phyloP scores from a whole-genome alignment of 1,140 invertebrate genomes.

The Trichonephila clavipes region DNA sequence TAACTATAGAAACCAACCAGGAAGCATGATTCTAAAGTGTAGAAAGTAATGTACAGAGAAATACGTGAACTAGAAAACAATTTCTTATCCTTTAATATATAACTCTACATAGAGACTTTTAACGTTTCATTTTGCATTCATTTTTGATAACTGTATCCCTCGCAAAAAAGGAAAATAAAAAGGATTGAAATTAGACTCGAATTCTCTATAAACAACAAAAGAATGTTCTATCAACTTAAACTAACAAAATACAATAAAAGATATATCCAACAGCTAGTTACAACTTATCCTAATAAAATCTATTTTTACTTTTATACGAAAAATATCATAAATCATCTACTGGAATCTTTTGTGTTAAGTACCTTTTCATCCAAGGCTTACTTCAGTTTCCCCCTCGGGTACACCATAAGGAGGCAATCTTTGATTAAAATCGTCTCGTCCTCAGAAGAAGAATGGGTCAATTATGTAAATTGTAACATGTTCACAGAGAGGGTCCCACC shows the following conservation, averaged over 20 bases:
- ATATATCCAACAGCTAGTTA: background rate
- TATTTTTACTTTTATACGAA: background rate
- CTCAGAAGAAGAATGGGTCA: slow-evolving; percentile 49
- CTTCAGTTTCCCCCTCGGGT: slow-evolving; percentile 1
- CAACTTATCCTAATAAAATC: slow-evolving; percentile 31
- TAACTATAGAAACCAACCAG: no score
- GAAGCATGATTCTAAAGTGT: no score
- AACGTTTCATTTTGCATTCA: no score
- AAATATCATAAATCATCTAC: slow-evolving; percentile 29
- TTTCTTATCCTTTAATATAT: no score
- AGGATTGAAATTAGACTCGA: no score
- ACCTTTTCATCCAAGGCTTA: slow-evolving; percentile 35
- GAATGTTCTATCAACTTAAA: background rate
- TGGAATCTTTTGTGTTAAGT: slow-evolving; percentile 43
- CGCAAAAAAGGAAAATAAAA: no score
- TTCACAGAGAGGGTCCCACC: slow-evolving; percentile 4
- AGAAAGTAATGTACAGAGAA: no score
- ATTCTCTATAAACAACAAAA: background rate
- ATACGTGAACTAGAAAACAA: no score
- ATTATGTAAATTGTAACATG: slow-evolving; percentile 71
- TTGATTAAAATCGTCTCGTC: slow-evolving; percentile 34
- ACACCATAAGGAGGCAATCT: slow-evolving; percentile 12
- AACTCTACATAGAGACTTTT: no score
- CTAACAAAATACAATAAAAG: background rate
- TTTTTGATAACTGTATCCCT: no score